phyloP scores from a whole-genome alignment of 2,113 vertebrate genomes.

The Pristiophorus japonicus region DNA sequence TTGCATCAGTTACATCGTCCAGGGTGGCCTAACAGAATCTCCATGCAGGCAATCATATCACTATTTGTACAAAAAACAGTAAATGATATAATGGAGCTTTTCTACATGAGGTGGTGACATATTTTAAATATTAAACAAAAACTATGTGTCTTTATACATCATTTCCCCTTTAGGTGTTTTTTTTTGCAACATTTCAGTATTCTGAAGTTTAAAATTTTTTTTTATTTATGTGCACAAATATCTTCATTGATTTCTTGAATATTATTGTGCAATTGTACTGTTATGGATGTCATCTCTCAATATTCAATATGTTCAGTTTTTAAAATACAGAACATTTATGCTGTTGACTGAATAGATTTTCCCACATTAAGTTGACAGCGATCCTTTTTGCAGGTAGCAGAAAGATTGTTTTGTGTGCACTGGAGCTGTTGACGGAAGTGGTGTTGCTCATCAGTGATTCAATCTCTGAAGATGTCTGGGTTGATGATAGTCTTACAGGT shows the following conservation, averaged over 20 bases:
- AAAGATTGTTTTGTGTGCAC: constrained; percentile 63
- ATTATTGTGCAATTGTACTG: not conserved
- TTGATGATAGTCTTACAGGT: constrained; percentile 79
- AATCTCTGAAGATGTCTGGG: constrained; percentile 78
- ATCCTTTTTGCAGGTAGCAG: constrained; percentile 59
- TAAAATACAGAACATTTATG: not conserved
- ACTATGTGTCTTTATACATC: not conserved
- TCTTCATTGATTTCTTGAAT: not conserved
- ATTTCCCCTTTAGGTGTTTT: not conserved
- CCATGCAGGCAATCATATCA: not conserved
- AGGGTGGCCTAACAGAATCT: not conserved
- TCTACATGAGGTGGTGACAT: not conserved
- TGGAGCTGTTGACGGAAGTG: constrained; percentile 73
- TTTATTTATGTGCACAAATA: not conserved
- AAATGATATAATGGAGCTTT: not conserved
- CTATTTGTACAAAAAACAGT: not conserved
- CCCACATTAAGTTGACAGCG: not conserved
- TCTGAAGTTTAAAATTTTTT: not conserved
- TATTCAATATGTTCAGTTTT: not conserved
- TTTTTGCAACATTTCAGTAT: not conserved
- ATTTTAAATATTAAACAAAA: not conserved
- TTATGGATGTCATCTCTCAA: not conserved
- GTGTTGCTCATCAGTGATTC: constrained; percentile 68
- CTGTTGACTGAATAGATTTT: not conserved
- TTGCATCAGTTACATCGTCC: not conserved